These are phyloP conservation scores for Trissonchulus sp. DNA, from an alignment of 2,888 invertebrate genomes.

Conservation along the genomic window DNA sequence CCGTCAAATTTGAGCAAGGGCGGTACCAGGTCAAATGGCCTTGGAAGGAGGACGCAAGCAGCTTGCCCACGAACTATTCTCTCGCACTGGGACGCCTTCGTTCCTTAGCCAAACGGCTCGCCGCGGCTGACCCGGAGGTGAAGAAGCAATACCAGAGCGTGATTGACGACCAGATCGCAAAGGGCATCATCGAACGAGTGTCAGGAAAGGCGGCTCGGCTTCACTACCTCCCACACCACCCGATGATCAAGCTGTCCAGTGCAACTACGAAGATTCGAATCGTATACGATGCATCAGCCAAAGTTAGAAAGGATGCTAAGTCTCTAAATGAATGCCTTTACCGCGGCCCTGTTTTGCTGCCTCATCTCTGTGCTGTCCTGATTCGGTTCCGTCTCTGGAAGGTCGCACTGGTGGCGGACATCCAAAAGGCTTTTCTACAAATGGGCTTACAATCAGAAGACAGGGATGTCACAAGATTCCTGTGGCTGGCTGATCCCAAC, in stretches of 20 bases:
- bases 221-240: constrained; percentile 16
- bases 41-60: not conserved
- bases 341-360: constrained; percentile 32
- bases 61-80: constrained; percentile 6
- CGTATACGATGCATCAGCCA: constrained; percentile 31
- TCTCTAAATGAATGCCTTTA: constrained; percentile 36
- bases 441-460: constrained; percentile 32
- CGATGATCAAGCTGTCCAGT: not conserved
- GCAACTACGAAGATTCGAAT: constrained; percentile 22
- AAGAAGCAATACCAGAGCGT: constrained; percentile 14
- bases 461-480: constrained; percentile 33
- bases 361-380: constrained; percentile 31
- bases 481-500: constrained; percentile 37
- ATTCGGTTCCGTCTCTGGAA: constrained; percentile 33
- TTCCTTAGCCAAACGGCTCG: too few species aligned
- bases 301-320: constrained; percentile 23
- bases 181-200: constrained; percentile 29
- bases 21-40: not conserved
- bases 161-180: constrained; percentile 20
- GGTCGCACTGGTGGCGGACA: constrained; percentile 35
- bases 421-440: constrained; percentile 40
- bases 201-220: not conserved
- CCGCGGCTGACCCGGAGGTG: constrained; percentile 17
- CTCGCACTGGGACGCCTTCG: not conserved
- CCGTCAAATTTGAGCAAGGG: not conserved